These are phyloP conservation scores for Sturnus vulgaris DNA, from an alignment of 2,113 vertebrate species.

Conservation along the genomic window DNA sequence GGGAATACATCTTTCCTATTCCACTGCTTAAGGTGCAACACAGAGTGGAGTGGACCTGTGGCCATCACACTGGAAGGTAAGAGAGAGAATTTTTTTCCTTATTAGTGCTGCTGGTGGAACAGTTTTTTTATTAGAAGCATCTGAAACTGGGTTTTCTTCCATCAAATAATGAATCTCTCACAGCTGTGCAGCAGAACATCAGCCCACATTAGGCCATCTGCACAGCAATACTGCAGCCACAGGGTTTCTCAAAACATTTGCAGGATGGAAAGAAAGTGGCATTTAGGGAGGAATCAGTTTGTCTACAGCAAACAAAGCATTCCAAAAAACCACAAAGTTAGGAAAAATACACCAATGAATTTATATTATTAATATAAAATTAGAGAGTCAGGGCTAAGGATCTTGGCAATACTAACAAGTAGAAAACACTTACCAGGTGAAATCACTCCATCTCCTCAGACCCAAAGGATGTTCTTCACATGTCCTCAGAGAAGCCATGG, in stretches of 20 bases:
- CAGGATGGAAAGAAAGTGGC: not conserved
- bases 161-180: not conserved
- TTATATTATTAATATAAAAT: not conserved
- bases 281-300: not conserved
- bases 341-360: not conserved
- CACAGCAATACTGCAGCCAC: not conserved
- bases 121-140: not conserved
- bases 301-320: not conserved
- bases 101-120: not conserved
- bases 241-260: not conserved
- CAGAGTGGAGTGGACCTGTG: not conserved
- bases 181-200: not conserved
- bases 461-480: not conserved
- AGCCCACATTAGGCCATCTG: not conserved
- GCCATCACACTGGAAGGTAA: not conserved
- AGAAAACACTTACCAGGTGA: not conserved
- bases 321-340: not conserved
- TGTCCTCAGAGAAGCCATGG: not conserved
- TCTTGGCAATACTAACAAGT: not conserved
- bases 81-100: not conserved
- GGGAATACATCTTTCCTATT: not conserved
- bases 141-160: not conserved
- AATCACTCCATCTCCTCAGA: not conserved
- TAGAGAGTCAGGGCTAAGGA: not conserved
- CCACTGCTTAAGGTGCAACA: not conserved